These are phyloP conservation scores for Pristionchus arcanus DNA, from an alignment of 2,888 invertebrate genomes.

Conservation along the genomic window DNA sequence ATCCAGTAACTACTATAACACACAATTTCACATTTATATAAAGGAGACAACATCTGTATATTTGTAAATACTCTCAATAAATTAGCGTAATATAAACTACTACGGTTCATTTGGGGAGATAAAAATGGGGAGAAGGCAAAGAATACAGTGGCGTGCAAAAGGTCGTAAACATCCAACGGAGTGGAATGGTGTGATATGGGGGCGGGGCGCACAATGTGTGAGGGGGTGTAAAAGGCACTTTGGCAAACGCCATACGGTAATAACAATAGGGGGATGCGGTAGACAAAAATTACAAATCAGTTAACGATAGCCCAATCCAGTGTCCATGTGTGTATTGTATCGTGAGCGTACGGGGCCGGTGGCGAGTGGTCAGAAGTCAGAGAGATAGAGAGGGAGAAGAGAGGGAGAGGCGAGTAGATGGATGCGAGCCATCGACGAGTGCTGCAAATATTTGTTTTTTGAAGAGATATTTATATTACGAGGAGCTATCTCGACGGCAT, in stretches of 20 bases:
- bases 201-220: not conserved
- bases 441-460: not conserved
- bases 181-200: slow-evolving; percentile 25
- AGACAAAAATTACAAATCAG: not conserved
- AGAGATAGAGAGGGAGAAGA: too few relatives aligned
- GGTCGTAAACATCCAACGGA: not conserved
- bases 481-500: not conserved
- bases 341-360: not conserved
- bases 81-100: slow-evolving; percentile 10
- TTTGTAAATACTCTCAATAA: slow-evolving; percentile 40
- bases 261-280: not conserved
- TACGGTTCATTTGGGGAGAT: not conserved
- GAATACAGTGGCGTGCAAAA: not conserved
- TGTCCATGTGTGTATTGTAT: not conserved
- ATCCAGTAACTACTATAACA: slow-evolving; percentile 20
- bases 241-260: slow-evolving; percentile 20
- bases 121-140: not conserved
- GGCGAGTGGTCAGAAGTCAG: slow-evolving; percentile 17
- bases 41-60: slow-evolving; percentile 22
- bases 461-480: not conserved
- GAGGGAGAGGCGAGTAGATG: not conserved
- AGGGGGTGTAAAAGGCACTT: not conserved
- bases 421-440: not conserved
- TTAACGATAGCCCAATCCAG: slow-evolving; percentile 18
- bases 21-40: slow-evolving; percentile 35